These are phyloP conservation scores for Phania funesta DNA, from an alignment of 2,888 invertebrate species.

Conservation along the genomic window DNA sequence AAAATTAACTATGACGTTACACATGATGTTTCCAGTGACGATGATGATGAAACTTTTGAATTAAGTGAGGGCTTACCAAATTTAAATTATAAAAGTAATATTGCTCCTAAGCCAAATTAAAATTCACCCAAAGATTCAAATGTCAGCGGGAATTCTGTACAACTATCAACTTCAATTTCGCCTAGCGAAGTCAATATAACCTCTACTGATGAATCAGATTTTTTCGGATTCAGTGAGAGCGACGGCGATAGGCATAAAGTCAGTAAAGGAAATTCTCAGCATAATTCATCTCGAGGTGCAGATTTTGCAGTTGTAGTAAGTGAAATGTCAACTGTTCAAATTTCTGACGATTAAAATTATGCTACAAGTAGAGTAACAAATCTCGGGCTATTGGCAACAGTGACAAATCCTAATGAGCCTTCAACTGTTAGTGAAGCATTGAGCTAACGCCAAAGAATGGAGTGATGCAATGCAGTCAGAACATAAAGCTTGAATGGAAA, in stretches of 20 bases:
- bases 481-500: background rate
- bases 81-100: background rate
- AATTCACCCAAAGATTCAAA: no score
- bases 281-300: background rate
- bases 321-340: background rate
- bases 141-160: background rate
- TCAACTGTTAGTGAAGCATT: background rate
- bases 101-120: background rate
- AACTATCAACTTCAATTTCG: background rate
- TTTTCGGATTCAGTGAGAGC: background rate
- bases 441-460: background rate
- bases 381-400: background rate
- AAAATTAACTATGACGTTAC: background rate
- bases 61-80: background rate
- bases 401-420: background rate
- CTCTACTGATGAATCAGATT: background rate
- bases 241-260: background rate
- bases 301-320: background rate
- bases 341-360: background rate
- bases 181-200: background rate
- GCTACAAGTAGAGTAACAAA: background rate
- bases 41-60: background rate
- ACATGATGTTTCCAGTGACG: background rate
- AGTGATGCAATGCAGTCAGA: background rate
- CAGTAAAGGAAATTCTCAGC: background rate